A percentile compares a stretch with the other conserved stretches of the same genome.
Conservation (phyloP, 1,140 invertebrate genomes). For the Danaus melanippus region DNA sequence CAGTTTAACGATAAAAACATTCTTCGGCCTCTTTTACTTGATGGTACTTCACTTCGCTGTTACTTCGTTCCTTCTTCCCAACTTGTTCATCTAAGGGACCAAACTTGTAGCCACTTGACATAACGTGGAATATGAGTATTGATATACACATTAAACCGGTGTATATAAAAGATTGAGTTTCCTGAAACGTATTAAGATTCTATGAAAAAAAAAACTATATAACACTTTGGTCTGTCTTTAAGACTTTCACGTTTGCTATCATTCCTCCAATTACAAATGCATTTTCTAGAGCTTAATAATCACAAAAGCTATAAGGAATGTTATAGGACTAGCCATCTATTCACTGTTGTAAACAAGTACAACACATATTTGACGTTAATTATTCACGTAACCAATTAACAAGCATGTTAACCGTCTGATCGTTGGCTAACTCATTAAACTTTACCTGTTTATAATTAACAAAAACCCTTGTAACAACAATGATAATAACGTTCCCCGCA, state of each 20-base stretch:
- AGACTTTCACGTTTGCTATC: neutral
- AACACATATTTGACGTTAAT: too few relatives aligned
- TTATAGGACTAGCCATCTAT: too few relatives aligned
- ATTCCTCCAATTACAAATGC: neutral
- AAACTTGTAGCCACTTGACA: conserved; percentile 41
- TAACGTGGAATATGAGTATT: conserved; percentile 43
- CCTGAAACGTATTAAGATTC: conserved; percentile 24
- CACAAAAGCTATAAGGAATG: too few relatives aligned
- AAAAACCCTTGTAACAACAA: conserved; percentile 52
- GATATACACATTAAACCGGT: conserved; percentile 49
- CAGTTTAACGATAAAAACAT: too few relatives aligned
- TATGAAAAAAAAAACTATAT: conserved; percentile 15
- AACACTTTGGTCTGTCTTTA: neutral
- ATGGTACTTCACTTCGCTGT: too few relatives aligned
- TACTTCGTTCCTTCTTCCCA: too few relatives aligned
- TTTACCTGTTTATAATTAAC: conserved; percentile 43
- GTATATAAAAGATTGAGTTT: conserved; percentile 59
- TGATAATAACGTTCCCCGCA: conserved; percentile 90
- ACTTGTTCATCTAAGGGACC: conserved; percentile 22
- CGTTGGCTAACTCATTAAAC: neutral
- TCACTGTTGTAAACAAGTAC: too few relatives aligned
- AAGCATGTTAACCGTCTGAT: neutral
- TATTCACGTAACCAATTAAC: neutral
- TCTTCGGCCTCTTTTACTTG: too few relatives aligned
- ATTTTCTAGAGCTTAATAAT: too few relatives aligned